Percentiles rank a stretch among this genome's conserved stretches.
Evolutionary conservation across 2,797 vertebrate genomes (phyloP).

Genomic region (Eupleurogrammus muticus): DNA sequence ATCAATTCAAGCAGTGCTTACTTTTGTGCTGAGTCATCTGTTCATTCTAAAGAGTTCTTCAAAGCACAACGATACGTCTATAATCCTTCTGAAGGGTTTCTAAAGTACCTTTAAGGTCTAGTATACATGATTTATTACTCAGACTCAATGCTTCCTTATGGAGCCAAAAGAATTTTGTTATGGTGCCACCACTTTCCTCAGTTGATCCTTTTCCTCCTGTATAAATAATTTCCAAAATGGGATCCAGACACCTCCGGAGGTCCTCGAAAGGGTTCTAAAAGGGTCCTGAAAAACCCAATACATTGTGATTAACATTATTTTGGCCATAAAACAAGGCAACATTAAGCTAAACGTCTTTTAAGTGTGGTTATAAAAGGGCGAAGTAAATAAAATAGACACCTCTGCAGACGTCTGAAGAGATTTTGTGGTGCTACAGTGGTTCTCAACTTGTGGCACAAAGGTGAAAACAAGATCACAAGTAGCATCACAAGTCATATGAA

Average conservation of each 20-base stretch:
- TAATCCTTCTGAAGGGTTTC: not conserved
- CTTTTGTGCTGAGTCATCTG: not conserved
- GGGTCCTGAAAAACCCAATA: not conserved
- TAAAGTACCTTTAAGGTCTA: not conserved
- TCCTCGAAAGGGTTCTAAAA: not conserved
- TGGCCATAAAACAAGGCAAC: not conserved
- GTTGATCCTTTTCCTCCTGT: not conserved
- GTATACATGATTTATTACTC: not conserved
- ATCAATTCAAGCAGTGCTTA: not conserved
- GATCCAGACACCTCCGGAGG: not conserved
- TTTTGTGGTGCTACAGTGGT: not conserved
- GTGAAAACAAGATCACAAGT: not conserved
- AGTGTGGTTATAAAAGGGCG: not conserved
- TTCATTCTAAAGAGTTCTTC: not conserved
- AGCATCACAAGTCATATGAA: not conserved
- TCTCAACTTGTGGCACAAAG: conserved; percentile 18
- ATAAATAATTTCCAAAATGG: not conserved
- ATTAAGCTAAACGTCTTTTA: not conserved
- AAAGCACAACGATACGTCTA: not conserved
- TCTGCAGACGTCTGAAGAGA: not conserved
- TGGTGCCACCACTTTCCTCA: not conserved
- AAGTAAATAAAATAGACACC: not conserved
- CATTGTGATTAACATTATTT: not conserved
- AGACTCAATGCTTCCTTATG: not conserved
- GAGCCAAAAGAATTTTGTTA: not conserved